Evolutionary conservation across 2,888 invertebrate species (phyloP).

Genomic region (Cloeon dipterum): DNA sequence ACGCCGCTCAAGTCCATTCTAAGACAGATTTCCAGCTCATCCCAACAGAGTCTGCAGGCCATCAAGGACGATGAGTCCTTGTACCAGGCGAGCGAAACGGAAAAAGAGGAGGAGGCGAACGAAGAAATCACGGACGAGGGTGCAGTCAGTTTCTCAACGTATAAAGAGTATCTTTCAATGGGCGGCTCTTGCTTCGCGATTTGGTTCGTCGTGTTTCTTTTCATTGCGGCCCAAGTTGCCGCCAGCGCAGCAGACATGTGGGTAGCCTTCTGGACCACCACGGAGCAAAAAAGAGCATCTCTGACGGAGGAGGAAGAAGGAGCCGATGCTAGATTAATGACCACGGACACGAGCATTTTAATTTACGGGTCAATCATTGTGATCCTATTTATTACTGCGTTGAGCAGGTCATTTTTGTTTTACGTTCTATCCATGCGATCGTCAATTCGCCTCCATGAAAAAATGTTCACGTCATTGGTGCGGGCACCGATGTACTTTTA

Average conservation of each 20-base stretch:
- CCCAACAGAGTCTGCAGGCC: neutral
- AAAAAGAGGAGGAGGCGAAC: neutral
- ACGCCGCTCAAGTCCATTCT: neutral
- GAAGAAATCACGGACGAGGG: slow-evolving; percentile 2
- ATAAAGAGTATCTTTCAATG: slow-evolving; percentile 1
- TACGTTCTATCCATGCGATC: slow-evolving; percentile 52
- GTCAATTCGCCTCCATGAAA: slow-evolving; percentile 48
- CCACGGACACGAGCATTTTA: neutral
- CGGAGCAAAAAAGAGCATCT: neutral
- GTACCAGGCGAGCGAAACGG: neutral
- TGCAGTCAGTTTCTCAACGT: slow-evolving; percentile 1
- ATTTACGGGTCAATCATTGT: slow-evolving; percentile 17
- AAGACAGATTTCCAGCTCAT: neutral
- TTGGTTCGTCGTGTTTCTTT: slow-evolving; percentile 21
- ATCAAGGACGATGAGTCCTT: neutral
- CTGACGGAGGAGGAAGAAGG: neutral
- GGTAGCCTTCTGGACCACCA: slow-evolving; percentile 41
- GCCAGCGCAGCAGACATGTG: slow-evolving; percentile 49
- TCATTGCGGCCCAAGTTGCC: slow-evolving; percentile 33
- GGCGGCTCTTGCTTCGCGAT: slow-evolving; percentile 15
- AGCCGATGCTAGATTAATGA: neutral
- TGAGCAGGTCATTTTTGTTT: slow-evolving; percentile 39
- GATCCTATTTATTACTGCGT: slow-evolving; percentile 17
- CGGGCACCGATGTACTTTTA: slow-evolving; percentile 62
- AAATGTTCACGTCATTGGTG: slow-evolving; percentile 52